Percentiles rank a stretch among this genome's conserved stretches.
Evolutionary conservation across 2,113 vertebrate genomes (phyloP).

Genomic region (Calyptomena viridis): DNA sequence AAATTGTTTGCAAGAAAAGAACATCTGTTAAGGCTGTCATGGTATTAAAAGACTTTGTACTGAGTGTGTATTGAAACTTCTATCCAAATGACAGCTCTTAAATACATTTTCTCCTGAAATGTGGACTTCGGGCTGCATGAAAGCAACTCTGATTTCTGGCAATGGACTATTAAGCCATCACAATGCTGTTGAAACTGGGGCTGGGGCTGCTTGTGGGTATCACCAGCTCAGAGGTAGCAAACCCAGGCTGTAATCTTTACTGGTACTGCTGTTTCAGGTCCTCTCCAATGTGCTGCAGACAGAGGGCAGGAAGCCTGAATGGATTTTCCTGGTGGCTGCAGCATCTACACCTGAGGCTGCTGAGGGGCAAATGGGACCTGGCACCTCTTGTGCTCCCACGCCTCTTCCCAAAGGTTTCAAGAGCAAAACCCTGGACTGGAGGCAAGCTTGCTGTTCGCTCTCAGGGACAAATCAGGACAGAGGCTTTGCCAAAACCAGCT

Average conservation of each 20-base stretch:
- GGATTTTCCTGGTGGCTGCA: background rate
- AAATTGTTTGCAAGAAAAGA: background rate
- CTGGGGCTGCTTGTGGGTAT: background rate
- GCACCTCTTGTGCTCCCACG: background rate
- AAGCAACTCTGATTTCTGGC: background rate
- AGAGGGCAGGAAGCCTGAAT: fast-evolving
- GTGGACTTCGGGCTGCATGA: background rate
- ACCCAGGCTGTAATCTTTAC: background rate
- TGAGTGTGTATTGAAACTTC: background rate
- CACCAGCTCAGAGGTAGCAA: background rate
- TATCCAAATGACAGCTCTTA: background rate
- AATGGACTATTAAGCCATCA: background rate
- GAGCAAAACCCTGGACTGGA: background rate
- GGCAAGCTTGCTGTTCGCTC: background rate
- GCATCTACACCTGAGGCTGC: background rate
- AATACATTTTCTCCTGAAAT: background rate
- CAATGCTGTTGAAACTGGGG: background rate
- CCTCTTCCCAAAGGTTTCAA: background rate
- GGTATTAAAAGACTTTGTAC: background rate
- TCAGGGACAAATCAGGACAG: background rate
- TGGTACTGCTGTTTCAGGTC: background rate
- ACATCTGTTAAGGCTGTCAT: fast-evolving
- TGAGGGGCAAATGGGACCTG: background rate
- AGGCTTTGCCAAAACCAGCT: background rate
- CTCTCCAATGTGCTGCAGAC: background rate